A percentile compares a stretch with the other conserved stretches of the same genome.
Evolutionary conservation across 2,888 invertebrate species (phyloP).

Genomic region (Archaeoteleia sp.): DNA sequence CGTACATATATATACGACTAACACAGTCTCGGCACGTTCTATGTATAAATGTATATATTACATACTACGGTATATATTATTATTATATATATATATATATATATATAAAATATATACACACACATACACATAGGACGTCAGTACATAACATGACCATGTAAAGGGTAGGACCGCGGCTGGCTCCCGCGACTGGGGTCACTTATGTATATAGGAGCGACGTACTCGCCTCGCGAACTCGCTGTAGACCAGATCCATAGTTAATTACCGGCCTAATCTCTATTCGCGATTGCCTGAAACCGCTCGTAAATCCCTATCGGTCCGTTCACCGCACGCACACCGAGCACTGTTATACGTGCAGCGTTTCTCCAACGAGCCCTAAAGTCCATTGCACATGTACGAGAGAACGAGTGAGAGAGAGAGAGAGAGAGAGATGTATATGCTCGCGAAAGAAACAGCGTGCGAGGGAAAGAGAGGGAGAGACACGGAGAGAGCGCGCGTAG

Average conservation of each 20-base stretch:
- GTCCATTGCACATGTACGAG: constrained; percentile 32
- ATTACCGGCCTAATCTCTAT: constrained; percentile 75
- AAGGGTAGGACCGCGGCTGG: constrained; percentile 66
- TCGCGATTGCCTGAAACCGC: constrained; percentile 75
- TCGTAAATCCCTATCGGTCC: constrained; percentile 74
- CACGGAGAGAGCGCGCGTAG: constrained; percentile 26
- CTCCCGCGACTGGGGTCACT: constrained; percentile 69
- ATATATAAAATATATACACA: neutral
- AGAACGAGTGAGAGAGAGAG: constrained; percentile 18
- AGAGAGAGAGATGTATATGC: constrained; percentile 27
- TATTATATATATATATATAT: too few species aligned
- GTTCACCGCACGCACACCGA: constrained; percentile 65
- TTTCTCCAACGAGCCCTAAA: constrained; percentile 53
- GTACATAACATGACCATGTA: constrained; percentile 60
- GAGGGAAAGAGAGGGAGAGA: constrained; percentile 36
- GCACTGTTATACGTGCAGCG: constrained; percentile 47
- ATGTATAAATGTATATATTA: constrained; percentile 29
- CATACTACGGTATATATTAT: constrained; percentile 5
- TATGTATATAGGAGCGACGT: constrained; percentile 60
- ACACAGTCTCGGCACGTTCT: constrained; percentile 45
- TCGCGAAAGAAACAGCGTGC: too few species aligned
- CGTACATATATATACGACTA: constrained; percentile 38
- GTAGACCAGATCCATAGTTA: constrained; percentile 74
- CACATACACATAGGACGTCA: constrained; percentile 16
- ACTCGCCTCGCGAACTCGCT: constrained; percentile 63